Base-by-base conservation (phyloP, 2,113 vertebrate genomes). In the Sigmodon hispidus region DNA sequence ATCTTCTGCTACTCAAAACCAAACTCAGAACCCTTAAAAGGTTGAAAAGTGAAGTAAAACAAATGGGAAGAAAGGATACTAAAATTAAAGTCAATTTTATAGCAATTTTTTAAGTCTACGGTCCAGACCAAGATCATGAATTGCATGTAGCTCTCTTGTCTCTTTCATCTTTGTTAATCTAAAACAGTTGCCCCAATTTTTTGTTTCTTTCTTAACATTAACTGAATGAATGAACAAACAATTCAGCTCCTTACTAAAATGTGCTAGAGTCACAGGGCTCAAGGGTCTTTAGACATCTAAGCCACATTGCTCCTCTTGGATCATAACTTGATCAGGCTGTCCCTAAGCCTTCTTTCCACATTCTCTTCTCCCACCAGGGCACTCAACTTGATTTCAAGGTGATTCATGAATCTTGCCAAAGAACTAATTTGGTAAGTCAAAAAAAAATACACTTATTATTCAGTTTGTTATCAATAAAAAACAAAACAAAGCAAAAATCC, bases 81-180 rank as follows among this genome's bases (percentile, higher is more conserved):
- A 48, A 48, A 76, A 17, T 48, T 76, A 76, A 86, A 65, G 43
- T 52, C 45, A 86, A 52, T 72, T 73, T 87, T 50, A 94, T 1
- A 45, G 29, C 77, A 31, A 40, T 89, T 34, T 76, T 92, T 67
- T n/a, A 45, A 69, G 90, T 40, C 34, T 63, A 75, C 1, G 36
- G 94, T 61, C 48, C 73, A 93, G 34, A 69, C 34, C n/a, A 52
- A 70, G 79, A 83, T 36, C 55, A 85, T 72, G 36, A 73, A 65
- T 77, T 87, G 45, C 48, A 91, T 59, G 85, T 87, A 95, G 11
- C 19, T 83, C 29, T 77, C 22, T 6, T 72, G 34, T 93, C 67
- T 92, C 85, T 96, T 92, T 90, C 83, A 88, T 63, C 69, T 90
- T 57, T 12, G 73, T 95, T 75, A 91, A 77, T 83, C 59, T 93